These are phyloP conservation scores for Zaprionus tsacasi DNA, from an alignment of 1,140 invertebrate genomes.

Conservation along the genomic window DNA sequence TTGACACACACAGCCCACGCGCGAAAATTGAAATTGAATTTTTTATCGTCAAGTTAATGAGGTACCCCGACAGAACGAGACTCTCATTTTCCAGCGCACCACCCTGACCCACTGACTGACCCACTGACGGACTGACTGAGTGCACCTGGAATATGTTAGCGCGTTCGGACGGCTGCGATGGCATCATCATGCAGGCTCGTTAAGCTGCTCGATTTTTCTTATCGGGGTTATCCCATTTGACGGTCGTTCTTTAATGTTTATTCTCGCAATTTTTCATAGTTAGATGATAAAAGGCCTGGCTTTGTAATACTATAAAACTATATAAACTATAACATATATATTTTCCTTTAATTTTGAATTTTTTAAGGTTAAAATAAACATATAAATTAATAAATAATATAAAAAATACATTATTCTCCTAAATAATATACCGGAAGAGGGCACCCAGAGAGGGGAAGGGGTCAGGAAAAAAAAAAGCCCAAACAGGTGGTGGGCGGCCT, in stretches of 20 bases:
- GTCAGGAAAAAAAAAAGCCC: conserved; percentile 16
- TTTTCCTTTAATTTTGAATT: no score
- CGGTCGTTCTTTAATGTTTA: no score
- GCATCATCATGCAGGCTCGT: conserved; percentile 52
- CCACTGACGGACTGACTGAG: conserved; percentile 35
- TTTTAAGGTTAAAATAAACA: no score
- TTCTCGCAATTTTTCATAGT: no score
- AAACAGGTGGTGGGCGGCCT: conserved; percentile 41
- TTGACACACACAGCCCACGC: conserved; percentile 1
- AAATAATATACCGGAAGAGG: no score
- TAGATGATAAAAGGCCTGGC: no score
- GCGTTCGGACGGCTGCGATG: conserved; percentile 21
- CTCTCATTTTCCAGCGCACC: conserved; percentile 36
- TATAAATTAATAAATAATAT: no score
- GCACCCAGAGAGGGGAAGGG: no score
- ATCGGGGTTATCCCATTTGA: no score
- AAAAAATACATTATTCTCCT: no score
- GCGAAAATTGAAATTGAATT: conserved; percentile 16
- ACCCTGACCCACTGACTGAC: conserved; percentile 38
- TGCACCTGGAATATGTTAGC: neutral
- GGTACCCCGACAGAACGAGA: conserved; percentile 15
- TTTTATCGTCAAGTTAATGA: conserved; percentile 29
- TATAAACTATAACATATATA: no score
- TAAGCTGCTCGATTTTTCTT: neutral
- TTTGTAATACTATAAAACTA: no score